Conservation (phyloP, 2,888 invertebrate species). For the Pristionchus fissidentatus region DNA sequence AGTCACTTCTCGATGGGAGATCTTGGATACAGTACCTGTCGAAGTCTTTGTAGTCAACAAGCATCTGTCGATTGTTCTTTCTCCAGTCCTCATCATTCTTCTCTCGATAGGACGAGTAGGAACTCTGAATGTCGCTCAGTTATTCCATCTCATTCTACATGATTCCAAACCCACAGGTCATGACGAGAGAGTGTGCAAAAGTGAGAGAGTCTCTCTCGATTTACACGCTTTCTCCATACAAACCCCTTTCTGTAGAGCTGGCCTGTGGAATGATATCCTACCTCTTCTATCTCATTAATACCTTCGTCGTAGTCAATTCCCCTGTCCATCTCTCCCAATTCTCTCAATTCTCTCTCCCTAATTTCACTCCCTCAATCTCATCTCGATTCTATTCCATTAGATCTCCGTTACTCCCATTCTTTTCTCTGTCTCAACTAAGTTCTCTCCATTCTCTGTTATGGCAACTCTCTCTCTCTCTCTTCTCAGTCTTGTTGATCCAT, state of each 20-base stretch:
- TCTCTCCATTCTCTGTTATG: no score
- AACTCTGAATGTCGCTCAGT: slow-evolving; percentile 41
- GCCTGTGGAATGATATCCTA: neutral
- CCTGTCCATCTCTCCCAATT: neutral
- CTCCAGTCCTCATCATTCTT: slow-evolving; percentile 67
- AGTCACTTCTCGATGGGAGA: neutral
- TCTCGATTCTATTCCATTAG: slow-evolving; percentile 23
- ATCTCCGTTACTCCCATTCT: neutral
- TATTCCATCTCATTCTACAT: neutral
- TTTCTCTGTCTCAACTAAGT: no score
- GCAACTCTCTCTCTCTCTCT: neutral
- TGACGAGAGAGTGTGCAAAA: no score
- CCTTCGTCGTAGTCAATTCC: neutral
- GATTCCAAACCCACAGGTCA: no score
- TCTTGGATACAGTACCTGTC: slow-evolving; percentile 57
- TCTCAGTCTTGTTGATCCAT: neutral
- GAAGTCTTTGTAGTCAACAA: slow-evolving; percentile 74
- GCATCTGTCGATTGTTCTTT: slow-evolving; percentile 67
- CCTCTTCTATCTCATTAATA: neutral
- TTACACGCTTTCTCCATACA: no score
- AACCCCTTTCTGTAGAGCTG: neutral
- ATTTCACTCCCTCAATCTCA: neutral
- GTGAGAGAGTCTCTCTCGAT: neutral
- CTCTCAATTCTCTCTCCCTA: neutral
- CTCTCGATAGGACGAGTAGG: slow-evolving; percentile 59